These are phyloP conservation scores for Anguilla pacifica DNA, from an alignment of 2,797 vertebrate species.

Conservation along the genomic window DNA sequence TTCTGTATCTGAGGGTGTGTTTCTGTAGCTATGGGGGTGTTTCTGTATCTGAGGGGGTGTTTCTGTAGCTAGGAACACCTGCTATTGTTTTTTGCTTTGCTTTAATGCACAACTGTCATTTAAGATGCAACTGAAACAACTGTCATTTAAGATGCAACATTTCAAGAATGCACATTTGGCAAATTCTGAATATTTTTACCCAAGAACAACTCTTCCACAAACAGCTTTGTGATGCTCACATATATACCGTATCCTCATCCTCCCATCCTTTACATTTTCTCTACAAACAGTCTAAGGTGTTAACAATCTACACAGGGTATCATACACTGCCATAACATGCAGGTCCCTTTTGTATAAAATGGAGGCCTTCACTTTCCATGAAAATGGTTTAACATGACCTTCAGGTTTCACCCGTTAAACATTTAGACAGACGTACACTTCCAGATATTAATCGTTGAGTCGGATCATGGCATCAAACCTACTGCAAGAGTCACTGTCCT, in stretches of 20 bases:
- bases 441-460: neutral
- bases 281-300: slow-evolving; percentile 67
- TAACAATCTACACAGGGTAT: slow-evolving; percentile 70
- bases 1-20: slow-evolving; percentile 44
- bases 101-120: slow-evolving; percentile 67
- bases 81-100: slow-evolving; percentile 40
- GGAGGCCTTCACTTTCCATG: slow-evolving; percentile 3
- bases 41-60: too few species aligned
- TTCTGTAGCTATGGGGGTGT: neutral
- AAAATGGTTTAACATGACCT: neutral
- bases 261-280: slow-evolving; percentile 50
- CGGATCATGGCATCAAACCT: neutral
- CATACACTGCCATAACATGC: slow-evolving; percentile 38
- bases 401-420: neutral
- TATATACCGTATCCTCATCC: slow-evolving; percentile 55
- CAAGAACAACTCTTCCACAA: slow-evolving; percentile 52
- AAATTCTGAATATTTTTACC: slow-evolving; percentile 63
- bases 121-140: slow-evolving; percentile 76
- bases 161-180: slow-evolving; percentile 73
- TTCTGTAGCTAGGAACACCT: neutral
- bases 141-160: slow-evolving; percentile 76
- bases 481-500: neutral
- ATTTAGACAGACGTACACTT: neutral
- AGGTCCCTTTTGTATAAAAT: slow-evolving; percentile 28
- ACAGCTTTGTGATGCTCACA: slow-evolving; percentile 59